Evolutionary conservation across 1,140 invertebrate species (phyloP).

Genomic region (Lepidotrigona ventralis): DNA sequence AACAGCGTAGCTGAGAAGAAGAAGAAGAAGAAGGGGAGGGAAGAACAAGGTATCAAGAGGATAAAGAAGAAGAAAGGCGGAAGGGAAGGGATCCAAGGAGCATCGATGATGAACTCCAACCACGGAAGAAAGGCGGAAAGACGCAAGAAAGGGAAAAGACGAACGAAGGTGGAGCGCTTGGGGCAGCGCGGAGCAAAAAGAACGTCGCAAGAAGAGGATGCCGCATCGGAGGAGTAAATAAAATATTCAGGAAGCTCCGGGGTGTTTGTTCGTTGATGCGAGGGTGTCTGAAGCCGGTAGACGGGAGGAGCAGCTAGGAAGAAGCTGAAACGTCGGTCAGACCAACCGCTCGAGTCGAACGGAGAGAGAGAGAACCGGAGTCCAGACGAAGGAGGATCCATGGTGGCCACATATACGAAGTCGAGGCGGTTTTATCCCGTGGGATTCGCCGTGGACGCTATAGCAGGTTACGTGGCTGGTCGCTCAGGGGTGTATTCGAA

Average conservation of each 20-base stretch:
- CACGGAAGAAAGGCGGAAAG: constrained; percentile 15
- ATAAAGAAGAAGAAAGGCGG: not conserved
- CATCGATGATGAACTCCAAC: constrained; percentile 35
- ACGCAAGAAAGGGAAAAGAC: constrained; percentile 22
- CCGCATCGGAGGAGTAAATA: constrained; percentile 66
- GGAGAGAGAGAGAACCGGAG: not conserved
- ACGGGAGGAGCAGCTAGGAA: constrained; percentile 5
- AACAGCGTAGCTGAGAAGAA: not conserved
- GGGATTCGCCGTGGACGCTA: constrained; percentile 51
- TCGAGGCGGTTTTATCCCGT: constrained; percentile 70
- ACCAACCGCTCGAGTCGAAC: not conserved
- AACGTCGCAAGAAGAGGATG: constrained; percentile 43
- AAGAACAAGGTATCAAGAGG: not conserved
- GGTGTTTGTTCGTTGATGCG: constrained; percentile 70
- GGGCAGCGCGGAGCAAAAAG: constrained; percentile 21
- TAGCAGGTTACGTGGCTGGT: constrained; percentile 8
- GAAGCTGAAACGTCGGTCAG: not conserved
- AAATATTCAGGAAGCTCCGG: constrained; percentile 72
- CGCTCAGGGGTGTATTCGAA: not conserved
- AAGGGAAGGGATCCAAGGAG: not conserved
- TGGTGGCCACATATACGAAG: constrained; percentile 36
- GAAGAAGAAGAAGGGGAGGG: no score
- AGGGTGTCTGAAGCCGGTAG: constrained; percentile 58
- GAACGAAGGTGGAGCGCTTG: not conserved
- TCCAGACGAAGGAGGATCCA: constrained; percentile 45